These are phyloP conservation scores for Cydia amplana DNA, from an alignment of 1,140 invertebrate species.

Conservation along the genomic window DNA sequence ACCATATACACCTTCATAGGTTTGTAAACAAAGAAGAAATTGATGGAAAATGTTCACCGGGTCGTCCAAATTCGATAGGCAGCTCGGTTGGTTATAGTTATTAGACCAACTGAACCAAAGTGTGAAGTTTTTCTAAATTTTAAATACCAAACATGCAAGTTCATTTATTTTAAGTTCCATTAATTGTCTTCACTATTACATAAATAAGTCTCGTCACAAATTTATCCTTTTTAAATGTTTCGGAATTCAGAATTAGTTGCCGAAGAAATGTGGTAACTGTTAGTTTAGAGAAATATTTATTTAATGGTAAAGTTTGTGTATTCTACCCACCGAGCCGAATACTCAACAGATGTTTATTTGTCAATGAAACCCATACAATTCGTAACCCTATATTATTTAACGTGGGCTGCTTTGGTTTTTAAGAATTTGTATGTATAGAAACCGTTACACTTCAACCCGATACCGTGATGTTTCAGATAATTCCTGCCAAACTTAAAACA, in stretches of 20 bases:
- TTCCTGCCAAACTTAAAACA: constrained; percentile 3
- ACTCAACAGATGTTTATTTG: constrained; percentile 17
- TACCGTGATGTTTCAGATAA: not conserved
- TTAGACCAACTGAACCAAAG: no score
- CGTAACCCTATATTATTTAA: constrained; percentile 3
- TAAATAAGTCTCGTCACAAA: not conserved
- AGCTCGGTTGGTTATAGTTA: no score
- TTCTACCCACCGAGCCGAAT: not conserved
- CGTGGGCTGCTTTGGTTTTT: not conserved
- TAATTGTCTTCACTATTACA: no score
- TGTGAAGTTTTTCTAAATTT: no score
- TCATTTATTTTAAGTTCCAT: no score
- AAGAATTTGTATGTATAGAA: not conserved
- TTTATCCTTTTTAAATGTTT: not conserved
- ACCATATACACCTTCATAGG: no score
- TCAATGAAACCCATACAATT: not conserved
- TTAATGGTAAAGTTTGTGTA: not conserved
- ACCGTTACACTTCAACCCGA: not conserved
- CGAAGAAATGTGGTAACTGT: not conserved
- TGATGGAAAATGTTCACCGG: no score
- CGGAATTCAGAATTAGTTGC: not conserved
- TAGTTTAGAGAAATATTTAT: constrained; percentile 14
- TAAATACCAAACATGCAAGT: no score
- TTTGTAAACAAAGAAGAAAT: no score
- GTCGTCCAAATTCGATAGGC: no score